Base-by-base conservation (phyloP, 2,797 vertebrate genomes). In the Remorina albescens region DNA sequence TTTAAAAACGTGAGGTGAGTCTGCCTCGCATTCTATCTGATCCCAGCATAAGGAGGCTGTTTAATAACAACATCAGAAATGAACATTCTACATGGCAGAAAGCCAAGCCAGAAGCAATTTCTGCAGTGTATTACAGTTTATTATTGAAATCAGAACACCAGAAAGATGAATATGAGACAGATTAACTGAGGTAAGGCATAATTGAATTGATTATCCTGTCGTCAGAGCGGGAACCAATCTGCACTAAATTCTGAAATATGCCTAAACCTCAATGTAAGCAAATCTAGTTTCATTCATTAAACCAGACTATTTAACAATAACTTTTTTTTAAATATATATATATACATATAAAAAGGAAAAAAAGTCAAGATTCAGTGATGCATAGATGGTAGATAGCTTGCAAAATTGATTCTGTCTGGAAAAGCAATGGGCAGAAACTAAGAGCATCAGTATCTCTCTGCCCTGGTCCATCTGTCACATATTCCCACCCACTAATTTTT, bases 151-250 rank as follows among this genome's bases (percentile, higher is more conserved):
- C 55, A 54, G 41, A 56, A 49, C 32, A 55, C 15, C 12, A 66
- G 50, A 56, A 34, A 7, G 32, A 34, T 34, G 5, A 64, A 46
- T 39, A 25, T 58, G 51, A 47, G 51, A 57, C 21, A 61, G 41
- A 77, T 76, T 67, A 69, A 71, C 51, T 50, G 56, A 49, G 58
- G 39, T 26, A 32, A 28, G 21, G 44, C 13, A 23, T 47, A 26
- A 78, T 80, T 51, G 71, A 73, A 80, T 76, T 64, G 56, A 61
- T 77, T 73, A 65, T 65, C 21, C 10, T 57, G 71, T 80, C 61
- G 28, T 76, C 39, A 34, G 51, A 71, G 62, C 3, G 28, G 28
- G 49, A 55, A 16, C 28, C 44, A 49, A 23, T 49, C 54, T 8
- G 1, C 9, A 39, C 28, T 71, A 62, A 60, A 73, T 61, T 54